These are phyloP conservation scores for Campoletis sonorensis DNA, from an alignment of 1,140 invertebrate species.

Conservation along the genomic window DNA sequence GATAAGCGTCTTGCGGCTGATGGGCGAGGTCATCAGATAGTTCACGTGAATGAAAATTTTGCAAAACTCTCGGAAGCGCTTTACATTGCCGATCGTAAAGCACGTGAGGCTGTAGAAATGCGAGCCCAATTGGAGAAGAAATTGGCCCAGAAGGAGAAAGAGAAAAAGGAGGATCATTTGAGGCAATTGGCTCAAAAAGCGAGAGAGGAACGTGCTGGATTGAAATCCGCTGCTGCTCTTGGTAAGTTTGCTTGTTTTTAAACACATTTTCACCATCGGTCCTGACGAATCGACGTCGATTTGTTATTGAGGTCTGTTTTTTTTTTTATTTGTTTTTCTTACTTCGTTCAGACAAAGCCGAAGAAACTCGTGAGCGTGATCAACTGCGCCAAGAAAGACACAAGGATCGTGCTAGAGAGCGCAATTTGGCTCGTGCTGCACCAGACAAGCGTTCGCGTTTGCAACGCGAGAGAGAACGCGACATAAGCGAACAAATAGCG, in stretches of 20 bases:
- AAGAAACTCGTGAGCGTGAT: constrained; percentile 92
- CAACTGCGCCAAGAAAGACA: constrained; percentile 92
- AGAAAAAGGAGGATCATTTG: constrained; percentile 98
- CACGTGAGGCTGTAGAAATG: constrained; percentile 97
- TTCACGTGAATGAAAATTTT: constrained; percentile 99
- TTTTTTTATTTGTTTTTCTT: constrained; percentile 34
- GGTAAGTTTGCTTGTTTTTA: constrained; percentile 41
- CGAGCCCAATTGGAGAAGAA: constrained; percentile 97
- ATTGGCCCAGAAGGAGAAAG: constrained; percentile 98
- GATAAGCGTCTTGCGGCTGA: constrained; percentile 99
- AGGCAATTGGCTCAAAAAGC: constrained; percentile 96
- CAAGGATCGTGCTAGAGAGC: constrained; percentile 93
- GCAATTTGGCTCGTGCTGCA: constrained; percentile 94
- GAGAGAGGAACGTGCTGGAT: constrained; percentile 94
- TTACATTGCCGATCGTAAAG: constrained; percentile 98
- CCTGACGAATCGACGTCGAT: background rate
- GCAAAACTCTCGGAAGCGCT: constrained; percentile 98
- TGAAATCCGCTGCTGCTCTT: constrained; percentile 76
- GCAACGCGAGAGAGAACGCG: constrained; percentile 94
- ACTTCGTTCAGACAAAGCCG: constrained; percentile 77
- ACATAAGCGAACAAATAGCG: constrained; percentile 99
- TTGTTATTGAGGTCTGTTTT: constrained; percentile 4
- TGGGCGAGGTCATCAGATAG: constrained; percentile 96
- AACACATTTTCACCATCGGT: background rate
- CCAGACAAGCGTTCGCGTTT: constrained; percentile 95